Evolutionary conservation across 2,888 invertebrate genomes (phyloP).

Genomic region (Eupithecia inturbata): DNA sequence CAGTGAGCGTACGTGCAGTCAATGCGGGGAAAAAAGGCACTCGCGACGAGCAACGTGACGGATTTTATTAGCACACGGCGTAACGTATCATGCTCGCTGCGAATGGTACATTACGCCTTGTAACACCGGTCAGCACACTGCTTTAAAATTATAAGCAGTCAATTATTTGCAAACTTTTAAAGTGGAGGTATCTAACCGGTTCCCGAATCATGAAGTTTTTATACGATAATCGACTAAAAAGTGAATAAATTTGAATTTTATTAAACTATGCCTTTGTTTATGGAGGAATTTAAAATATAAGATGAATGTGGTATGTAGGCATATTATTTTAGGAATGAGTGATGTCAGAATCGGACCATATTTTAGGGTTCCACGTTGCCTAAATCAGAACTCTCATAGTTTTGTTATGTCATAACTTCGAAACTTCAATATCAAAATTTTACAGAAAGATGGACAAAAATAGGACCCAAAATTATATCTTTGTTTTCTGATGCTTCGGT

Average conservation of each 20-base stretch:
- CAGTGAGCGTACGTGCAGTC: no score
- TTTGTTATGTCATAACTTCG: background rate
- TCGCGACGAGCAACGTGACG: no score
- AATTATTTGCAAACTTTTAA: constrained; percentile 8
- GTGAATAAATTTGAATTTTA: constrained; percentile 9
- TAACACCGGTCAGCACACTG: no score
- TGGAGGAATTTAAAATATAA: background rate
- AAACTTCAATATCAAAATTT: background rate
- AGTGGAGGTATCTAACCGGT: background rate
- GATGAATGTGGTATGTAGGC: background rate
- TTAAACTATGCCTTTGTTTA: background rate
- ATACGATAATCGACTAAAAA: constrained; percentile 7
- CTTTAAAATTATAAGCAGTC: background rate
- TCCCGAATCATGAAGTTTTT: background rate
- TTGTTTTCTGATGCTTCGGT: background rate
- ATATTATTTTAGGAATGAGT: constrained; percentile 1
- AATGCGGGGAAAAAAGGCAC: no score
- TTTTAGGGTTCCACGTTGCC: background rate
- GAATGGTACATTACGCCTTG: no score
- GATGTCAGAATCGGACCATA: background rate
- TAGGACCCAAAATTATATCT: background rate
- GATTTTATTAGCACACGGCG: no score
- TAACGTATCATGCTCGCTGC: no score
- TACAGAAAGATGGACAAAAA: background rate
- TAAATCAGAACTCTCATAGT: background rate